Evolutionary conservation across 2,797 vertebrate species (phyloP).

Genomic region (Alca torda): DNA sequence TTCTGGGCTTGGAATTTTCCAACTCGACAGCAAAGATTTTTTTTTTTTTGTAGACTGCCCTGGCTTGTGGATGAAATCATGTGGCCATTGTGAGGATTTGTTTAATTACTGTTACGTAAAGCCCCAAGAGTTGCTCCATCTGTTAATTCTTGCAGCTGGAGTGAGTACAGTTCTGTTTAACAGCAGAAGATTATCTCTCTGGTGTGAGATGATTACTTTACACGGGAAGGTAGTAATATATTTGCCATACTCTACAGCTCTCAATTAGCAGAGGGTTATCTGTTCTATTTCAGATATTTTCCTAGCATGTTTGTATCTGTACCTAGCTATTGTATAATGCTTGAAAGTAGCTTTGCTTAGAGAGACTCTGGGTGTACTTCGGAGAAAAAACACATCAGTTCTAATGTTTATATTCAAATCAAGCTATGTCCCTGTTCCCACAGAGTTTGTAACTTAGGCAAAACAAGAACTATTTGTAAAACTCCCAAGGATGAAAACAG

Average conservation of each 20-base stretch:
- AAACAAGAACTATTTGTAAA: neutral
- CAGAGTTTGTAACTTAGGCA: neutral
- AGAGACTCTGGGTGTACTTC: neutral
- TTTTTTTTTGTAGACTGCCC: neutral
- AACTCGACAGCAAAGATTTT: neutral
- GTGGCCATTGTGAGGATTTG: constrained; percentile 41
- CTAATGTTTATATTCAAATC: neutral
- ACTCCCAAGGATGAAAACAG: neutral
- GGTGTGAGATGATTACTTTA: constrained; percentile 11
- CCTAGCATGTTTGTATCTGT: neutral
- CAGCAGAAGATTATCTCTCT: constrained; percentile 18
- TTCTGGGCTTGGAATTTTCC: constrained; percentile 52
- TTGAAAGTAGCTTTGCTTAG: neutral
- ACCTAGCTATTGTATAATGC: neutral
- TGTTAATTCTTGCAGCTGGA: constrained; percentile 60
- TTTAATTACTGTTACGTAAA: constrained; percentile 67
- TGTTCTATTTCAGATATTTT: neutral
- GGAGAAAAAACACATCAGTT: neutral
- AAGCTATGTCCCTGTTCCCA: neutral
- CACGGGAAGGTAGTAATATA: neutral
- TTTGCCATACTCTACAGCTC: neutral
- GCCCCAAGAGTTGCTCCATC: constrained; percentile 38
- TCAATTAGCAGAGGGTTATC: neutral
- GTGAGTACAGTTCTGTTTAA: constrained; percentile 1
- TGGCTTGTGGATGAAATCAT: constrained; percentile 32